phyloP scores from a whole-genome alignment of 2,888 invertebrate species.

The Boloria euphrosyne region DNA sequence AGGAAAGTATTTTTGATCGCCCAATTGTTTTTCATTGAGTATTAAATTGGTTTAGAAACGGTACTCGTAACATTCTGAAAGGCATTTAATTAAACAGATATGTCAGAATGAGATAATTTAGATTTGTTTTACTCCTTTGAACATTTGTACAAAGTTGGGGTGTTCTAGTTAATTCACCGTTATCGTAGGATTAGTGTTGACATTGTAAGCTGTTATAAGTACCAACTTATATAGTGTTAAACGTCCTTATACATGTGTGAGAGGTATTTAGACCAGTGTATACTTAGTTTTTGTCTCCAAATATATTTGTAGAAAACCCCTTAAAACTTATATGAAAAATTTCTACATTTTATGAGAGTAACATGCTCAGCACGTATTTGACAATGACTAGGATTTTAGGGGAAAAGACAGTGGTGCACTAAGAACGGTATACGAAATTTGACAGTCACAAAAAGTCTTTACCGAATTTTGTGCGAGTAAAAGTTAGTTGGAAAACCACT shows the following conservation, averaged over 20 bases:
- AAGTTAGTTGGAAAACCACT: slow-evolving; percentile 25
- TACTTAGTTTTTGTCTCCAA: too few relatives aligned
- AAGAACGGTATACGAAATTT: slow-evolving; percentile 8
- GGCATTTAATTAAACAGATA: too few relatives aligned
- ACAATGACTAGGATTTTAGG: slow-evolving; percentile 1
- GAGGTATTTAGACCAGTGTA: too few relatives aligned
- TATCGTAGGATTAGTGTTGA: neutral
- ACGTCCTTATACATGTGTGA: too few relatives aligned
- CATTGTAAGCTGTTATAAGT: neutral
- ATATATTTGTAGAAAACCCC: too few relatives aligned
- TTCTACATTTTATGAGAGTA: too few relatives aligned
- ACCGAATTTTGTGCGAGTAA: slow-evolving; percentile 22
- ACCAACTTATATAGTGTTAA: too few relatives aligned
- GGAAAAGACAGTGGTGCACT: slow-evolving; percentile 5
- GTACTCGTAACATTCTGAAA: too few relatives aligned
- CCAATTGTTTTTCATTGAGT: too few relatives aligned
- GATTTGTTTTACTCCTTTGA: neutral
- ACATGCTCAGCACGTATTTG: neutral
- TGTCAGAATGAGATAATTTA: neutral
- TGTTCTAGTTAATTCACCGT: neutral
- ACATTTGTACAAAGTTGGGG: neutral
- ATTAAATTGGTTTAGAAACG: too few relatives aligned
- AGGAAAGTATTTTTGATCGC: too few relatives aligned
- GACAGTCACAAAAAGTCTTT: slow-evolving; percentile 22
- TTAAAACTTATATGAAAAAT: too few relatives aligned